These are phyloP conservation scores for Ooceraea biroi DNA, from an alignment of 1,140 invertebrate species.

Conservation along the genomic window DNA sequence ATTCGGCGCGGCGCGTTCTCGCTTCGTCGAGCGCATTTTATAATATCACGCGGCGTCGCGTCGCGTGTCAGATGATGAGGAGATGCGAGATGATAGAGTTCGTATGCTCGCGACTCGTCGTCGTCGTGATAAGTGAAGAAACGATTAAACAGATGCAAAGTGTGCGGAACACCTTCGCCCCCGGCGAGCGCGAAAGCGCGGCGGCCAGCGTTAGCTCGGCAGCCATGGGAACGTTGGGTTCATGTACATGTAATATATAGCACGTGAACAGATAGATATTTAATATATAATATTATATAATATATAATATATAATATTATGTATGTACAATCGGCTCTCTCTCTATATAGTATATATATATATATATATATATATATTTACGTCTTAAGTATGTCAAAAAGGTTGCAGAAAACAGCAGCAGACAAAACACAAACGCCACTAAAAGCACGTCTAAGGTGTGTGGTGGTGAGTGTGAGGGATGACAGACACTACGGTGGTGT, in stretches of 20 bases:
- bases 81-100: slow-evolving; percentile 15
- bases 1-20: slow-evolving; percentile 31
- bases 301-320: slow-evolving; percentile 56
- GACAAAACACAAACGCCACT: slow-evolving; percentile 84
- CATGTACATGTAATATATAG: slow-evolving; percentile 51
- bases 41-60: background rate
- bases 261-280: slow-evolving; percentile 58
- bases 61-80: background rate
- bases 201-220: slow-evolving; percentile 71
- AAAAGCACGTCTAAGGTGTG: slow-evolving; percentile 83
- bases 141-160: slow-evolving; percentile 44
- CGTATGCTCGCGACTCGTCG: too few relatives aligned
- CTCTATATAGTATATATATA: slow-evolving; percentile 60
- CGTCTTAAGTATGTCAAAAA: slow-evolving; percentile 61
- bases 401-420: slow-evolving; percentile 75
- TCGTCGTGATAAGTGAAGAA: slow-evolving; percentile 16
- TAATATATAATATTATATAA: slow-evolving; percentile 50
- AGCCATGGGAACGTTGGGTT: slow-evolving; percentile 67
- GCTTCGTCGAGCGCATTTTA: slow-evolving; percentile 11
- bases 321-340: slow-evolving; percentile 52
- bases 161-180: slow-evolving; percentile 14
- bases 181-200: slow-evolving; percentile 30
- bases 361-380: slow-evolving; percentile 64
- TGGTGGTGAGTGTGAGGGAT: slow-evolving; percentile 76
- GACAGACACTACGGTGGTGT: slow-evolving; percentile 75